Evolutionary conservation across 2,797 vertebrate species (phyloP).

Genomic region (Bradypus variegatus): DNA sequence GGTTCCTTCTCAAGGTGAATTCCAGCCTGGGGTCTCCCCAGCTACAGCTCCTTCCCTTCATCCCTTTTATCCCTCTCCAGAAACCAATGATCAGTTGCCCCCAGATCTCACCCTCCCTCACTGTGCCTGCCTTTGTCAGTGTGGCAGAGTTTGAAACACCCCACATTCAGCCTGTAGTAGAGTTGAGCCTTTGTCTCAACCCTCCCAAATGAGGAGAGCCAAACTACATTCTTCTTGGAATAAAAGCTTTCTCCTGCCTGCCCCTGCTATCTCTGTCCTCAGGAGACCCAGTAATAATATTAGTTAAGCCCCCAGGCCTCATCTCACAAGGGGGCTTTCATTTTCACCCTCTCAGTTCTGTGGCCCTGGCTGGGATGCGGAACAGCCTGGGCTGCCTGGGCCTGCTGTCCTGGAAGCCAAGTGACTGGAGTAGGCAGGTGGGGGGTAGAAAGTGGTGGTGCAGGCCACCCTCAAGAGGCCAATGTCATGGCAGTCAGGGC

Average conservation of each 20-base stretch:
- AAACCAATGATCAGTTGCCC: neutral
- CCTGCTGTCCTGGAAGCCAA: neutral
- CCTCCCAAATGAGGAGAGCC: neutral
- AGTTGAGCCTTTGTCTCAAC: neutral
- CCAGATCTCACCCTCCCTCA: neutral
- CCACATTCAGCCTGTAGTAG: neutral
- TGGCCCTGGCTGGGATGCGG: neutral
- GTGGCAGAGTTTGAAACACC: neutral
- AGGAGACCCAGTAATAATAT: neutral
- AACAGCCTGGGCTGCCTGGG: neutral
- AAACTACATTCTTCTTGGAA: neutral
- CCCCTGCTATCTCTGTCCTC: neutral
- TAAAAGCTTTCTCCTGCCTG: slow-evolving; percentile 23
- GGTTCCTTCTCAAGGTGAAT: neutral
- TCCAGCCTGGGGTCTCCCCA: neutral
- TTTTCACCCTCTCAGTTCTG: neutral
- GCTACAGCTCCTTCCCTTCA: neutral
- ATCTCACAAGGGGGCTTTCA: neutral
- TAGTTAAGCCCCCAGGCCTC: neutral
- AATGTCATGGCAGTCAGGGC: neutral
- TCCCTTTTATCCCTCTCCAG: neutral
- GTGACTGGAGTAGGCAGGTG: neutral
- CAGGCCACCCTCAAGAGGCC: neutral
- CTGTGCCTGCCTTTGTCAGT: neutral
- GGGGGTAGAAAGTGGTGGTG: neutral